Base-by-base conservation (phyloP, 2,888 invertebrate genomes). In the Zaprionus lineosus region DNA sequence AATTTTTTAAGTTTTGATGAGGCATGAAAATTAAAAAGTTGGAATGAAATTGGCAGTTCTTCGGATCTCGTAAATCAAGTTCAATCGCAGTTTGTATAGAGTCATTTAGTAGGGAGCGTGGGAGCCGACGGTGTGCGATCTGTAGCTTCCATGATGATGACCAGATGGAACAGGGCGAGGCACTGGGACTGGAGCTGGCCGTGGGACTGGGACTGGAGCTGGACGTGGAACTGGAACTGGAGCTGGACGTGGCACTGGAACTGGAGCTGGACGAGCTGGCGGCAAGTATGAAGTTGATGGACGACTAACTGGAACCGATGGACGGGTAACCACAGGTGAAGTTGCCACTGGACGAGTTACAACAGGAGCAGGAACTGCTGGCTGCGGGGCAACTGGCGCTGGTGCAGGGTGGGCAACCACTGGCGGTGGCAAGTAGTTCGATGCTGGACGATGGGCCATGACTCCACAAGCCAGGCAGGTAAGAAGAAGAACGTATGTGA, bases 91-190 rank as follows among this genome's bases (percentile, higher is more conserved):
- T n/a, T n/a, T n/a, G n/a, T n/a, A n/a, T n/a, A n/a, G n/a, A n/a
- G n/a, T n/a, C n/a, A 2, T 29, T 68, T 48, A 67, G 33, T 56
- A 56, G 6, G 53, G 64, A 7, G 29, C 34, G 6, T 50, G 19
- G 2, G 29, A 6, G 2, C 37, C 50, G 36, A 46, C 28, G 2
- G 15, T 18, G 18, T 29, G 29, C 1, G 31, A 21, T 48, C 19
- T 11, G n/a, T 26, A 5, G n/a, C 11, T 9, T 18, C 37, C 15
- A 16, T 19, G 14, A 6, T 31, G 12, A 44, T 56, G 16, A 5
- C 36, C 28, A 1, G 31, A 11, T 2, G 44, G 19, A 9, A 46
- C 31, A 11, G 44, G 18, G 19, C 39, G 48, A 9, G 21, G 2
- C 21, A 12, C n/a, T n/a, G n/a, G n/a, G n/a, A n/a, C n/a, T n/a